Evolutionary conservation across 2,113 vertebrate genomes (phyloP).

Genomic region (Nipponia nippon): DNA sequence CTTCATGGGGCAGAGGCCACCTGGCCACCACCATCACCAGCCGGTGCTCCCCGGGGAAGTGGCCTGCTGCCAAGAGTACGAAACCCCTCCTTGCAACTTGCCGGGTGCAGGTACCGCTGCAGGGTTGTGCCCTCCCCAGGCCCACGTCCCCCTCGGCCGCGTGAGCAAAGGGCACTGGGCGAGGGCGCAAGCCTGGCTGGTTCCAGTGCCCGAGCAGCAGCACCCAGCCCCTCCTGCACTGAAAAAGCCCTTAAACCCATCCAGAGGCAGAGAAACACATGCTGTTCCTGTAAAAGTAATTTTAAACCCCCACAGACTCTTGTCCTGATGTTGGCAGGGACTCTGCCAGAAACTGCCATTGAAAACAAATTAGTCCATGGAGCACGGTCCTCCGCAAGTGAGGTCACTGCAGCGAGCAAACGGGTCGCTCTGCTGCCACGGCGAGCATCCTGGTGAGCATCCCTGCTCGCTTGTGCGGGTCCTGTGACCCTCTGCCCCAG

Average conservation of each 20-base stretch:
- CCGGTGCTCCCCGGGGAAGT: not conserved
- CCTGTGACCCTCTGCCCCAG: fast-evolving
- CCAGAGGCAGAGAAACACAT: not conserved
- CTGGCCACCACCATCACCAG: not conserved
- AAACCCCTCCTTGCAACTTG: not conserved
- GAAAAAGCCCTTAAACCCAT: not conserved
- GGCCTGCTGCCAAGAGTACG: not conserved
- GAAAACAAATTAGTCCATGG: fast-evolving
- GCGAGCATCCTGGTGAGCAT: not conserved
- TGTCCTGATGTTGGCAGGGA: not conserved
- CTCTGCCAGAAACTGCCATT: not conserved
- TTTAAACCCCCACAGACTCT: not conserved
- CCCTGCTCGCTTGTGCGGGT: fast-evolving
- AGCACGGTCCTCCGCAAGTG: fast-evolving
- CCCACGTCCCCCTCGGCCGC: fast-evolving
- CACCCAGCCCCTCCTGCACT: not conserved
- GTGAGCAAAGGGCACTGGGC: not conserved
- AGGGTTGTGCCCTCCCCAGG: too few species aligned
- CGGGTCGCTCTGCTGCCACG: fast-evolving
- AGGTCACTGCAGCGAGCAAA: not conserved
- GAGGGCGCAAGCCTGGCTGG: not conserved
- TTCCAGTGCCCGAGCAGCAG: not conserved
- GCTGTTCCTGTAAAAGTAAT: not conserved
- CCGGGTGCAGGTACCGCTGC: fast-evolving
- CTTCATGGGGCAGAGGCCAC: fast-evolving